Base-by-base conservation (phyloP, 1,140 invertebrate genomes). In the Onthophagus taurus region DNA sequence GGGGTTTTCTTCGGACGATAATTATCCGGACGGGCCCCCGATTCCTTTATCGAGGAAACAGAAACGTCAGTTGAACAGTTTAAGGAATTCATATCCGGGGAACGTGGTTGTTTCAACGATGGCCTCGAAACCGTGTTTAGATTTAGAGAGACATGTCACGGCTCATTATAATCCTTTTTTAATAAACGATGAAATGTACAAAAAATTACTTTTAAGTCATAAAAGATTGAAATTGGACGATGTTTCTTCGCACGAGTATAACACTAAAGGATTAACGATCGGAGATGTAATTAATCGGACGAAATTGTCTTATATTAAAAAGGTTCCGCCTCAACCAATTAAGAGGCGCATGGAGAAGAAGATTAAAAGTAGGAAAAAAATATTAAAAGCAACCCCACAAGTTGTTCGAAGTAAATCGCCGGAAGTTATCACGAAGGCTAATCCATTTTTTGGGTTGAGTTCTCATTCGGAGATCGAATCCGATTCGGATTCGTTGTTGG, bases 1-100 rank as follows among this genome's bases (percentile, higher is more conserved):
- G 55, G 74, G 80, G 49, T 76, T 79, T 57, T 78, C 82, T 48
- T 74, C 80, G 50, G 74, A 80, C 74, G 76, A 84, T 54, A 77
- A 78, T 54, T 82, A 78, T 65, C 76, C 75, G 52, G 78, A 80
- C 59, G 77, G 77, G n/a, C 64, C 66, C 8, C 65, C 67, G n/a
- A 52, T 64, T 17, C 59, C 60, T 13, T 53, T 75, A 13, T 68
- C 63, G 14, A 68, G 71, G 44, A 73, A 74, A 51, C 72, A 74
- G 48, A 68, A 68, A 51, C 59, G 67, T 24, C 56, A 61, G 37
- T 31, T 68, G 55, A 52, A 65, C 58, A 42, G 57, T 56, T 45
- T 69, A 59, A 43, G 61, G 61, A 49, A 66, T 58, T 53, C 59
- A 60, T 26, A 58, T 59, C 47, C 61, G 61, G 53, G 53, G 64